Evolutionary conservation across 2,888 invertebrate species (phyloP), one percentile per base, ranked within the genome.

Genomic region (Macaria notata): DNA sequence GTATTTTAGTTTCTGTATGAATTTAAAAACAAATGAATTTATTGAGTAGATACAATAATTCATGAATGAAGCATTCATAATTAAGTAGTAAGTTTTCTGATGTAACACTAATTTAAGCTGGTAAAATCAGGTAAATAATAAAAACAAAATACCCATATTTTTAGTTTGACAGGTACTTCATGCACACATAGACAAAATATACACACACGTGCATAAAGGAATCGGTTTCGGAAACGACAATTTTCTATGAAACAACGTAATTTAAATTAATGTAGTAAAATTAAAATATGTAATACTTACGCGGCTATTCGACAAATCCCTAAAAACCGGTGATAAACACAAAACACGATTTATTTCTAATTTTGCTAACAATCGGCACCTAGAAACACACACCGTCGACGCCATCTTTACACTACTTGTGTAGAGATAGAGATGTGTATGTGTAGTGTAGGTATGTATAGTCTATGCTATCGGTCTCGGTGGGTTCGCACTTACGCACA

Each of bases 311-410:
- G 86, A 86, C 71, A 90, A 86, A 83, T 88, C 87, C 81, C 83
- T 88, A 78, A 88, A 86, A 82, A 90, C 78, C 70, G 91, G 84
- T 71, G 89, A 86, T 82, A 92, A 86, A 88, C 90, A 90, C 88
- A 91, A 86, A 79, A 83, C 90, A 86, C 93, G 92, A 86, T 92
- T 92, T 86, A 93, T 87, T 86, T 93, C 92, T 86, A 93, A 88
- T 90, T 93, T 92, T 76, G 92, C 84, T 79, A 93, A 85, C 80
- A 93, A 84, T 86, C 93, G 93, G 86, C 93, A 92, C 81, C 88
- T 86, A 83, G 92, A 92, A 83, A 92, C 92, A 86, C 93, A 92
- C 83, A 93, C 92, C 81, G 92, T 90, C 83, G 93, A 92, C 93
- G 93, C 93, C 93, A 93, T 93, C 86, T 93, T 92, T 88, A 84